Evolutionary conservation across 2,888 invertebrate genomes (phyloP).

Genomic region (Temnothorax rugatulus): DNA sequence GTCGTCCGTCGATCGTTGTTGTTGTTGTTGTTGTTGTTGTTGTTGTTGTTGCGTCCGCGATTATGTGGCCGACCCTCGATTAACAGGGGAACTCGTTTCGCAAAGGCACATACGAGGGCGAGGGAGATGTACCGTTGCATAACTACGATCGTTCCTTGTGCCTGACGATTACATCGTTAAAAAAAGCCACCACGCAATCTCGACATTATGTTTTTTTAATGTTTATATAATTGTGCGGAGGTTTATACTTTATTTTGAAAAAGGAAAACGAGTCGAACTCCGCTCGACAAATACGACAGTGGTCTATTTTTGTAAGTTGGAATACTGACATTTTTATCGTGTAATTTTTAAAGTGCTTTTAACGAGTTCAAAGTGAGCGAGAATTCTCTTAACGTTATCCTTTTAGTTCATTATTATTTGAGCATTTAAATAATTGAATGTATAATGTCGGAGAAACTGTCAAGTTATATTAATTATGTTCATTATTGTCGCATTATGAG

Average conservation of each 20-base stretch:
- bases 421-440: slow-evolving; percentile 10
- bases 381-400: not conserved
- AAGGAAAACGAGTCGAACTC: not conserved
- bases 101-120: not conserved
- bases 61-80: slow-evolving; percentile 25
- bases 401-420: not conserved
- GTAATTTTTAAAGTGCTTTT: slow-evolving; percentile 1
- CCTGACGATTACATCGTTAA: not conserved
- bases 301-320: not conserved
- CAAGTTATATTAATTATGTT: slow-evolving; percentile 28
- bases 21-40: slow-evolving; percentile 12
- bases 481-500: slow-evolving; percentile 16
- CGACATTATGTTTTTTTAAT: not conserved
- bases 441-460: not conserved
- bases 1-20: slow-evolving; percentile 55
- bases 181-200: not conserved
- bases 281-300: not conserved
- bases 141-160: not conserved
- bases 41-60: slow-evolving; percentile 4
- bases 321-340: not conserved
- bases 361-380: not conserved
- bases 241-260: not conserved
- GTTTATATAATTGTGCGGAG: not conserved
- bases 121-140: not conserved
- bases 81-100: slow-evolving; percentile 16